Evolutionary conservation across 2,113 vertebrate genomes (phyloP).

Genomic region (Pterocles burchelli): DNA sequence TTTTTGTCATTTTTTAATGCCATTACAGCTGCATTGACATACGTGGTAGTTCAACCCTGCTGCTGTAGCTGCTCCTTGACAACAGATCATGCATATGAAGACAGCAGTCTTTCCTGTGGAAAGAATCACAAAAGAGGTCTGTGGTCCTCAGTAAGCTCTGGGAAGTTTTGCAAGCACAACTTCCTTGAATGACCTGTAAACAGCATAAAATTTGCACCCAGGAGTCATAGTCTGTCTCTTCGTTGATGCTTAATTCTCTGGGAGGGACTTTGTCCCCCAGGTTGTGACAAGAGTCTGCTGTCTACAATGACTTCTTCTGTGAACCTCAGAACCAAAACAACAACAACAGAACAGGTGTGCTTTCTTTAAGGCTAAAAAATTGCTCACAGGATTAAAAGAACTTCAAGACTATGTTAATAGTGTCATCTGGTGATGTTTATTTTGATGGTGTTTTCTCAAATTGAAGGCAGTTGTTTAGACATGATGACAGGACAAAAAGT

Average conservation of each 20-base stretch:
- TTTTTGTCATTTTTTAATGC: neutral
- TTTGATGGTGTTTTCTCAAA: neutral
- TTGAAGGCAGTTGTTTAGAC: neutral
- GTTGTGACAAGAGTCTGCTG: neutral
- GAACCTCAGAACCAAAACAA: neutral
- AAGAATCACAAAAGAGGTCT: neutral
- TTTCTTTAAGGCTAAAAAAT: neutral
- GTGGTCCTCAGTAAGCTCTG: neutral
- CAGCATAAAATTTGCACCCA: neutral
- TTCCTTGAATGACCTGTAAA: neutral
- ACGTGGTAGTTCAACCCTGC: neutral
- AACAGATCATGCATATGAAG: neutral
- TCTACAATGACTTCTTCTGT: neutral
- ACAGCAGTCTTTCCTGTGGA: neutral
- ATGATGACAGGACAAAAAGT: neutral
- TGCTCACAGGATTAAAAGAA: neutral
- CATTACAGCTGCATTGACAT: neutral
- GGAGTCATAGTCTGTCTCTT: neutral
- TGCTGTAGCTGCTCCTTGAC: neutral
- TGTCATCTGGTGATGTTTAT: conserved; percentile 46
- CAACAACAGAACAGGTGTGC: neutral
- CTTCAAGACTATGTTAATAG: conserved; percentile 36
- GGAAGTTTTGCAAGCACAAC: neutral
- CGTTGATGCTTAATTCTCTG: neutral
- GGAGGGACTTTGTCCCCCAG: neutral